phyloP scores from a whole-genome alignment of 2,113 vertebrate genomes.

The Climacteris rufus region DNA sequence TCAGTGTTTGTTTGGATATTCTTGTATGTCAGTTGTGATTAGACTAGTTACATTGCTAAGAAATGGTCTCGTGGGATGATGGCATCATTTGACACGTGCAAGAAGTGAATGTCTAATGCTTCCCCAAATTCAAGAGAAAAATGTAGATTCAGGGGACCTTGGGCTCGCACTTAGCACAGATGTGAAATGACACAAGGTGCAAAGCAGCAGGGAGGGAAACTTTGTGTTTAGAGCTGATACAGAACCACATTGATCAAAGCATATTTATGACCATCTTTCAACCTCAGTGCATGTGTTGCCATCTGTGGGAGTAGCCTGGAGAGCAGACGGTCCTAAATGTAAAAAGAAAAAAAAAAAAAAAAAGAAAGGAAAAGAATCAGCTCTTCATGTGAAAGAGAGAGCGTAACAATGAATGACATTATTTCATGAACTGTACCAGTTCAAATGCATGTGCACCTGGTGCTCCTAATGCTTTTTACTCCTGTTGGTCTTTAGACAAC shows the following conservation, averaged over 20 bases:
- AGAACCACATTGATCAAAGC: not conserved
- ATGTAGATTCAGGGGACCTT: not conserved
- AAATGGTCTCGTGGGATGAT: not conserved
- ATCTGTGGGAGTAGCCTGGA: not conserved
- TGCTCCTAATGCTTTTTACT: constrained; percentile 5
- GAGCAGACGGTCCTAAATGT: constrained; percentile 6
- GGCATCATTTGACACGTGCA: not conserved
- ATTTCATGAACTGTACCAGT: constrained; percentile 43
- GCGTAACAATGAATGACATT: constrained; percentile 4
- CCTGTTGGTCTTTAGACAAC: not conserved
- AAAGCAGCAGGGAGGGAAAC: not conserved
- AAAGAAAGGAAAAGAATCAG: not conserved
- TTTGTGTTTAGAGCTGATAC: not conserved
- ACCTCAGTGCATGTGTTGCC: not conserved
- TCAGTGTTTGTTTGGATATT: not conserved
- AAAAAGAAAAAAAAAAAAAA: not conserved
- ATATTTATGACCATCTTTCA: not conserved
- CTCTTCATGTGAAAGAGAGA: constrained; percentile 7
- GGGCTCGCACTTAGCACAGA: not conserved
- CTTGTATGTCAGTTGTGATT: not conserved
- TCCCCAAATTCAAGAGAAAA: not conserved
- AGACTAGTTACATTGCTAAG: not conserved
- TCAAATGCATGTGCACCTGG: constrained; percentile 26
- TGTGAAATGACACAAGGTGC: not conserved
- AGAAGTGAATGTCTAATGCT: not conserved